A percentile compares a stretch with the other conserved stretches of the same genome.
Conservation (phyloP, 2,113 vertebrate species). For the Nanorana parkeri region DNA sequence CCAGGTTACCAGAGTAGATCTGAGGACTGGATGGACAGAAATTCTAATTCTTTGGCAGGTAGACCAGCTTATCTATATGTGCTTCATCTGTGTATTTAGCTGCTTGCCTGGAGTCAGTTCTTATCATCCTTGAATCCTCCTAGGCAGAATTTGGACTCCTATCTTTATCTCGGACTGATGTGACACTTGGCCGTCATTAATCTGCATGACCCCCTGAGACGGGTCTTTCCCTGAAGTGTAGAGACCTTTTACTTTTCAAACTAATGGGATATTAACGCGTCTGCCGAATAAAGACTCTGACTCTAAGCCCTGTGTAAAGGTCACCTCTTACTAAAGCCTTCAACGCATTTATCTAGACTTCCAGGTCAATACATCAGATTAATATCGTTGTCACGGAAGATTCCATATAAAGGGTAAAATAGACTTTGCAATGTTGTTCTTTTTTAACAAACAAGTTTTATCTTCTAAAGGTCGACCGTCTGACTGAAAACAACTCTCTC, state of each 20-base stretch:
- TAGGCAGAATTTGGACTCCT: too few species aligned
- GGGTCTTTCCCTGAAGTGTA: neutral
- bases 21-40: too few species aligned
- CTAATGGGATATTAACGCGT: neutral
- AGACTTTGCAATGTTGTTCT: neutral
- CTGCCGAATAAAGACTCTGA: constrained; percentile 25
- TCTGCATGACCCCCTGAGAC: neutral
- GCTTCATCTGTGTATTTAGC: too few species aligned
- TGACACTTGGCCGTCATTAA: neutral
- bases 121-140: too few species aligned
- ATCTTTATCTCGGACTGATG: neutral
- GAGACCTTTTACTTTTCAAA: constrained; percentile 2
- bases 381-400: neutral
- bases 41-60: too few species aligned
- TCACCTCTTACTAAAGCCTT: constrained; percentile 11
- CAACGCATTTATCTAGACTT: constrained; percentile 13
- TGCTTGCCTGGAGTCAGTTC: too few species aligned
- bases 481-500: too few species aligned
- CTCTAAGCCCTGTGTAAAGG: constrained; percentile 1
- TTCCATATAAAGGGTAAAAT: neutral
- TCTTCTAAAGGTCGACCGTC: too few species aligned
- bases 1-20: too few species aligned
- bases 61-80: too few species aligned
- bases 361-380: constrained; percentile 12
- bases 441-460: too few species aligned